These are phyloP conservation scores for Tetanocera ferruginea DNA, from an alignment of 2,888 invertebrate species.

Conservation along the genomic window DNA sequence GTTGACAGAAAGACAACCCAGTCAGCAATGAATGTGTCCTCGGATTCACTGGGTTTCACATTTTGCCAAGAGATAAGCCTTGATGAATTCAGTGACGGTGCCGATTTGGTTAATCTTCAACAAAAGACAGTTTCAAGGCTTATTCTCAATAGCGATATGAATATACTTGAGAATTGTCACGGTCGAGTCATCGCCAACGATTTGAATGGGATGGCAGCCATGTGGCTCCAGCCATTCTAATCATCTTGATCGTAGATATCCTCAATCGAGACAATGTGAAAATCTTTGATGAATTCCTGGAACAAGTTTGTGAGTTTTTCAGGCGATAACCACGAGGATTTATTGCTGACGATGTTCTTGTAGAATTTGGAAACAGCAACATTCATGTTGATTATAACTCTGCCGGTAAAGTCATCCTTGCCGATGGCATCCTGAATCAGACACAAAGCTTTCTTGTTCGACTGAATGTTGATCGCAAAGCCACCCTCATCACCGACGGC, in stretches of 20 bases:
- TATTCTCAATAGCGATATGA: slow-evolving; percentile 93
- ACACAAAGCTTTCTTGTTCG: slow-evolving; percentile 93
- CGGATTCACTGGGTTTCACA: slow-evolving; percentile 95
- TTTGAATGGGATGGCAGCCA: slow-evolving; percentile 86
- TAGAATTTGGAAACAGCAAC: slow-evolving; percentile 98
- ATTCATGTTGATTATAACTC: slow-evolving; percentile 97
- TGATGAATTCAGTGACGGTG: slow-evolving; percentile 95
- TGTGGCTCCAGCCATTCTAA: slow-evolving; percentile 93
- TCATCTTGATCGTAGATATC: slow-evolving; percentile 99
- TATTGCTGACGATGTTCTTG: slow-evolving; percentile 93
- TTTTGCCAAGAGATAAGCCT: slow-evolving; percentile 91
- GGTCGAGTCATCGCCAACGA: slow-evolving; percentile 96
- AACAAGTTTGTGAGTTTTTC: slow-evolving; percentile 90
- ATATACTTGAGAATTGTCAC: slow-evolving; percentile 95
- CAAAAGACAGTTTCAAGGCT: slow-evolving; percentile 96
- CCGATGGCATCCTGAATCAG: slow-evolving; percentile 91
- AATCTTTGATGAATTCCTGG: slow-evolving; percentile 90
- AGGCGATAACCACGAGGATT: slow-evolving; percentile 82
- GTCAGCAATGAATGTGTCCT: slow-evolving; percentile 99
- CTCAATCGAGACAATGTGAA: slow-evolving; percentile 96
- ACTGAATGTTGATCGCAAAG: slow-evolving; percentile 97
- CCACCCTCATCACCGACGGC: slow-evolving; percentile 99
- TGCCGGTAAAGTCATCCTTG: slow-evolving; percentile 96
- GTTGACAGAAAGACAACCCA: slow-evolving; percentile 98
- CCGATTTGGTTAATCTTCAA: slow-evolving; percentile 99